These are phyloP conservation scores for Sebastolobus altivelis DNA, from an alignment of 2,797 vertebrate genomes.

Conservation along the genomic window DNA sequence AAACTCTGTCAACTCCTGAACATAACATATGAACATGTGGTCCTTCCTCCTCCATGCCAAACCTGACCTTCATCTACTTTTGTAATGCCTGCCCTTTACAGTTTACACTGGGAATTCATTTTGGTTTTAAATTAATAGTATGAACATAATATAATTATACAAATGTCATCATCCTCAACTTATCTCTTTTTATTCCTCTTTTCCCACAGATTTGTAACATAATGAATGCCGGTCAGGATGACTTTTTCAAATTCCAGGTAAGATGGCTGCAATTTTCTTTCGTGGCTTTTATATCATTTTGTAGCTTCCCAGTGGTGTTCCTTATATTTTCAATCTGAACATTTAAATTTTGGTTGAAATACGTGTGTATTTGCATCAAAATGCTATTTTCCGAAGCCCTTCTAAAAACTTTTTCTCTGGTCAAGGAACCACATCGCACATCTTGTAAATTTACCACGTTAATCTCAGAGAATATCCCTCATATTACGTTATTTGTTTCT, in stretches of 20 bases:
- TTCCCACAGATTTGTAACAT: slow-evolving; percentile 91
- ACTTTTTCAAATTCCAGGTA: slow-evolving; percentile 90
- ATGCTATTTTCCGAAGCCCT: too few species aligned
- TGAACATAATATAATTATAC: neutral
- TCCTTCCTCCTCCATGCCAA: neutral
- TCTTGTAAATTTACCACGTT: too few species aligned
- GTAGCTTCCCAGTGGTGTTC: too few species aligned
- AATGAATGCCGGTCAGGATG: slow-evolving; percentile 90
- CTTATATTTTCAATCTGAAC: too few species aligned
- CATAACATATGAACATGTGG: neutral
- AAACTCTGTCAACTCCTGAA: slow-evolving; percentile 22
- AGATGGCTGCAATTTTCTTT: slow-evolving; percentile 23
- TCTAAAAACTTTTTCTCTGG: too few species aligned
- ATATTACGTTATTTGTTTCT: too few species aligned
- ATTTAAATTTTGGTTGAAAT: too few species aligned
- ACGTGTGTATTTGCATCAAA: too few species aligned
- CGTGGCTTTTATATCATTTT: too few species aligned
- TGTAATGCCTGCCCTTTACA: neutral
- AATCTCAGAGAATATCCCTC: too few species aligned
- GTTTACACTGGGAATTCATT: neutral
- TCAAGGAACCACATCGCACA: too few species aligned
- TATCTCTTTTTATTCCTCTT: neutral
- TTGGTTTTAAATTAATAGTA: neutral
- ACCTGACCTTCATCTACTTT: neutral
- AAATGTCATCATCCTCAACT: neutral